These are phyloP conservation scores for Brachionus rubens DNA, from an alignment of 1,140 invertebrate species.

Conservation along the genomic window DNA sequence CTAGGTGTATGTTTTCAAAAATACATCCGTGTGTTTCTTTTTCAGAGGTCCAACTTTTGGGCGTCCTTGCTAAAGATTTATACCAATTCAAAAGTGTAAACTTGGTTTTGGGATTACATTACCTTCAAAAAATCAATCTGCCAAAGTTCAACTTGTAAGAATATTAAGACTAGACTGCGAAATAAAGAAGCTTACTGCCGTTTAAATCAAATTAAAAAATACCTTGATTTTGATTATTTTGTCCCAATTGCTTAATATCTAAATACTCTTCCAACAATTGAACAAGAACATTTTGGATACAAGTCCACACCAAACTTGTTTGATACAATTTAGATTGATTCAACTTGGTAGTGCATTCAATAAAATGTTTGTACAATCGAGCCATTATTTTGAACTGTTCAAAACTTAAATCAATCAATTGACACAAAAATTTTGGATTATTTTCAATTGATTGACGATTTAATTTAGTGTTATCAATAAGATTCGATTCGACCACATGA, in stretches of 20 bases:
- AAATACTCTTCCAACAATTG: constrained; percentile 37
- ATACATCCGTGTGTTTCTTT: too few species aligned
- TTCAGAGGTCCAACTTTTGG: too few species aligned
- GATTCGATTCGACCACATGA: constrained; percentile 30
- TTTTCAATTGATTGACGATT: constrained; percentile 28
- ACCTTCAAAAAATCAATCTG: too few species aligned
- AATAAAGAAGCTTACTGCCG: too few species aligned
- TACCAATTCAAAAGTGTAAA: too few species aligned
- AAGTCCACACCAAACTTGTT: background rate
- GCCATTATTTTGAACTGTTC: constrained; percentile 42
- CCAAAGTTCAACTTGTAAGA: too few species aligned
- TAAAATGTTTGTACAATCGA: constrained; percentile 26
- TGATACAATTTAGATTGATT: background rate
- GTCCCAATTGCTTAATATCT: constrained; percentile 25
- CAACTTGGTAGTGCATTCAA: constrained; percentile 1
- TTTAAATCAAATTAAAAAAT: background rate
- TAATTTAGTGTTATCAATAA: constrained; percentile 36
- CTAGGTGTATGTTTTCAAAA: too few species aligned
- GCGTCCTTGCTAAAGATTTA: too few species aligned
- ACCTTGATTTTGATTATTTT: constrained; percentile 22
- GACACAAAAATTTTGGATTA: constrained; percentile 39
- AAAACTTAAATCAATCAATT: constrained; percentile 31
- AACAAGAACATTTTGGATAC: constrained; percentile 45
- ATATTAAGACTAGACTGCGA: too few species aligned
- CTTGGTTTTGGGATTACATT: too few species aligned